phyloP scores from a whole-genome alignment of 2,888 invertebrate genomes.

The Xanthostigma xanthostigma region DNA sequence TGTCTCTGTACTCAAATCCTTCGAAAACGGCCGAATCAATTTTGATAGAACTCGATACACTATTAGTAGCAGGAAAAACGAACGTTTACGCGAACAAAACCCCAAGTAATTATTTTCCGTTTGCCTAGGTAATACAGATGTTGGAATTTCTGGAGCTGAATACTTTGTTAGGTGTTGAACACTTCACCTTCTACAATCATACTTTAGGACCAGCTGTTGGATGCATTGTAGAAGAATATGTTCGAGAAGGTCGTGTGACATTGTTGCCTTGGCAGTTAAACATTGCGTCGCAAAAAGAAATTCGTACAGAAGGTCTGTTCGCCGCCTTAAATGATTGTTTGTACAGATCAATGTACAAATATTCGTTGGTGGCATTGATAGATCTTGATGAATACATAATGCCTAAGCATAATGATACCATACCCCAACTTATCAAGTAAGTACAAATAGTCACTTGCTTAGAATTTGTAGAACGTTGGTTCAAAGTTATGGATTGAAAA shows the following conservation, averaged over 20 bases:
- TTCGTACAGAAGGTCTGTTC: constrained; percentile 82
- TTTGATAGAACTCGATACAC: too few species aligned
- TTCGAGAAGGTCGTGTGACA: constrained; percentile 39
- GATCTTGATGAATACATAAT: constrained; percentile 83
- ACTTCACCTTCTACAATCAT: constrained; percentile 85
- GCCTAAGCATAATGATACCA: constrained; percentile 61
- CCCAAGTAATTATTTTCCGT: background rate
- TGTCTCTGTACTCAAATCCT: background rate
- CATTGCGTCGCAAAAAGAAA: constrained; percentile 76
- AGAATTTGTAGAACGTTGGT: too few species aligned
- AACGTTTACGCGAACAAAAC: background rate
- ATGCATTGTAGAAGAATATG: constrained; percentile 59
- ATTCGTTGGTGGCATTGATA: constrained; percentile 68
- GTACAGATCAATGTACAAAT: constrained; percentile 75
- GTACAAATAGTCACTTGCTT: constrained; percentile 11
- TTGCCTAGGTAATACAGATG: constrained; percentile 53
- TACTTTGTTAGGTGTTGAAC: constrained; percentile 64
- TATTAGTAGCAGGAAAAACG: too few species aligned
- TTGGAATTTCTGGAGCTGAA: constrained; percentile 84
- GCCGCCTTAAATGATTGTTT: constrained; percentile 88
- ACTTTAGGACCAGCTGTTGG: constrained; percentile 65
- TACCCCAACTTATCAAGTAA: constrained; percentile 56
- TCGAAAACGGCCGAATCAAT: too few species aligned
- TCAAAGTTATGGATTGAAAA: too few species aligned
- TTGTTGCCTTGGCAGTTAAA: constrained; percentile 74